Base-by-base conservation (phyloP, 1,140 invertebrate species). In the Zaprionus africanus region DNA sequence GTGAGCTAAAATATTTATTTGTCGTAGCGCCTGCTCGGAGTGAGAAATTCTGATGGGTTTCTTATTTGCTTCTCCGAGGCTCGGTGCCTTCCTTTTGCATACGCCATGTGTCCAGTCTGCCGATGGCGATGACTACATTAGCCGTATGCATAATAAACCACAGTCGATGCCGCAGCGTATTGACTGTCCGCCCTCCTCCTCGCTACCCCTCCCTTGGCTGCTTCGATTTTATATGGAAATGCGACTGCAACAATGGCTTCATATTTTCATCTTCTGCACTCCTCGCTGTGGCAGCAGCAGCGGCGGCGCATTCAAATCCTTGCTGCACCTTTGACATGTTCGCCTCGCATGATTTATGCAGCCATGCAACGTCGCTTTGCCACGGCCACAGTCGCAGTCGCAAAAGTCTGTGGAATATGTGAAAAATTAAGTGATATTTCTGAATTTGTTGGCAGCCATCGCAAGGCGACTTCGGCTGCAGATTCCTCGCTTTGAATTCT, bases 1-100 rank as follows among this genome's bases (percentile, higher is more conserved):
- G 85, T 90, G 85, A 90, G 85, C 77, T 90, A 90, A 87, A 90
- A 90, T 90, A 90, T 90, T 90, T 90, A 90, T 90, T 90, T 90
- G 85, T 90, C 85, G 85, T 85, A 90, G 85, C 85, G 85, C 85
- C 85, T 90, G 79, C 69, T 41, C 86, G 81, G 85, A 90, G 85
- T 90, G 85, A 90, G 85, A 90, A 90, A 90, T 90, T 90, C 85
- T 90, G 85, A 90, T 90, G 85, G 85, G 85, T 90, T 90, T 90
- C 85, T 90, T 90, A 90, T 90, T 90, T 90, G 85, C 86, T 85
- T 77, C 72, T 81, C 85, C 85, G 81, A 76, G 65, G 76, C 65
- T 66, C 74, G 81, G 79, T 5, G 7, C 19, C 67, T 62, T 54
- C 53, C 2, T n/a, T 88, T 79, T 88, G 81, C 81, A 90, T 90